These are phyloP conservation scores for Callocephalon fimbriatum DNA, from an alignment of 2,113 vertebrate genomes.

Conservation along the genomic window DNA sequence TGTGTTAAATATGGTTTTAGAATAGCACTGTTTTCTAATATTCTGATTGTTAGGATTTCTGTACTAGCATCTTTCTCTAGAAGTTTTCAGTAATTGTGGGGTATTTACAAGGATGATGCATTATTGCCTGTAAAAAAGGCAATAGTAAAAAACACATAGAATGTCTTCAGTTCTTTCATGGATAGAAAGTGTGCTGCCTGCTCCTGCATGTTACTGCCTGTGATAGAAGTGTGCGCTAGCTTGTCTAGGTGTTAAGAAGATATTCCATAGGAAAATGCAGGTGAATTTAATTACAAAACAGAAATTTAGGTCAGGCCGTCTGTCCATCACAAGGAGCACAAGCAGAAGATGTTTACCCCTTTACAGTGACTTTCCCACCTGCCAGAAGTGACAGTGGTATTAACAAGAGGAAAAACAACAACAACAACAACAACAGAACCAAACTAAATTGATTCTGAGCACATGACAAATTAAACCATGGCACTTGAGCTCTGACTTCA, in stretches of 20 bases:
- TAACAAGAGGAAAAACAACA: not conserved
- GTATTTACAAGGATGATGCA: not conserved
- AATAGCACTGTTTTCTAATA: not conserved
- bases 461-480: not conserved
- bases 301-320: not conserved
- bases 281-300: not conserved
- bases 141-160: not conserved
- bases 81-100: not conserved
- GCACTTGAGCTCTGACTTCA: not conserved
- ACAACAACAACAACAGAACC: not conserved
- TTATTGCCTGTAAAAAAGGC: not conserved
- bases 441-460: not conserved
- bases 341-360: not conserved
- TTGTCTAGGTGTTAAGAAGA: not conserved
- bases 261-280: not conserved
- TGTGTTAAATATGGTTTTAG: not conserved
- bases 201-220: not conserved
- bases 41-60: not conserved
- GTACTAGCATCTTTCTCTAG: not conserved
- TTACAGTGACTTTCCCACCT: not conserved
- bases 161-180: fast-evolving
- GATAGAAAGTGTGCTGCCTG: not conserved
- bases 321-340: too few species aligned
- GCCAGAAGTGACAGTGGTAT: not conserved
- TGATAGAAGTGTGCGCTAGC: not conserved